These are phyloP conservation scores for Formica exsecta DNA, from an alignment of 1,140 invertebrate species.

Conservation along the genomic window DNA sequence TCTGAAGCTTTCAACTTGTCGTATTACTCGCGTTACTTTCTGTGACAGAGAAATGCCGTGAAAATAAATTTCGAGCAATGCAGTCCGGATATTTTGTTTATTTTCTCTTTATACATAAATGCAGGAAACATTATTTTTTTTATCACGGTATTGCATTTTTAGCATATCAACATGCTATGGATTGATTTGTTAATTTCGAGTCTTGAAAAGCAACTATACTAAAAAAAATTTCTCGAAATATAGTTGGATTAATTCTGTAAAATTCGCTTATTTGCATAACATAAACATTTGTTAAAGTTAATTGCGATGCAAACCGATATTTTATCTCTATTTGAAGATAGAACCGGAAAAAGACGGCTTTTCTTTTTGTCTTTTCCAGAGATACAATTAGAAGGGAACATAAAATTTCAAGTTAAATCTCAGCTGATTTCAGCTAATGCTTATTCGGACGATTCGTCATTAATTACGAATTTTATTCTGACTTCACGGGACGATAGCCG, in stretches of 20 bases:
- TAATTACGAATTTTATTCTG: conserved; percentile 44
- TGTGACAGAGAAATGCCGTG: conserved; percentile 36
- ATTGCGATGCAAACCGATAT: background rate
- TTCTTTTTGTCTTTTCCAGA: background rate
- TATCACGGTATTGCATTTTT: background rate
- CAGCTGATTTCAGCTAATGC: conserved; percentile 21
- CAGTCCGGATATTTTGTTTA: background rate
- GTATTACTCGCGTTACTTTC: conserved; percentile 4
- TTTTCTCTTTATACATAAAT: background rate
- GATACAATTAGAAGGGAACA: background rate
- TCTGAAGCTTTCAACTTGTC: conserved; percentile 29
- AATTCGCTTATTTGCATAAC: background rate
- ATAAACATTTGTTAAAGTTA: background rate
- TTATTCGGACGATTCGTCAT: conserved; percentile 24
- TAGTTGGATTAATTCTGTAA: background rate
- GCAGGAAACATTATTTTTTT: background rate
- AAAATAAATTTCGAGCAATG: conserved; percentile 30
- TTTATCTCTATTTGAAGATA: background rate
- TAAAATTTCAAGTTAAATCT: conserved; percentile 1
- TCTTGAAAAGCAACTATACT: background rate
- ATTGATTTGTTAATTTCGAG: background rate
- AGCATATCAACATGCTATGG: background rate
- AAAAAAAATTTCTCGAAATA: background rate
- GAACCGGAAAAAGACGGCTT: background rate
- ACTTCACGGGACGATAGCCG: conserved; percentile 39